Evolutionary conservation across 2,888 invertebrate genomes (phyloP).

Genomic region (Dryomyza anilis): DNA sequence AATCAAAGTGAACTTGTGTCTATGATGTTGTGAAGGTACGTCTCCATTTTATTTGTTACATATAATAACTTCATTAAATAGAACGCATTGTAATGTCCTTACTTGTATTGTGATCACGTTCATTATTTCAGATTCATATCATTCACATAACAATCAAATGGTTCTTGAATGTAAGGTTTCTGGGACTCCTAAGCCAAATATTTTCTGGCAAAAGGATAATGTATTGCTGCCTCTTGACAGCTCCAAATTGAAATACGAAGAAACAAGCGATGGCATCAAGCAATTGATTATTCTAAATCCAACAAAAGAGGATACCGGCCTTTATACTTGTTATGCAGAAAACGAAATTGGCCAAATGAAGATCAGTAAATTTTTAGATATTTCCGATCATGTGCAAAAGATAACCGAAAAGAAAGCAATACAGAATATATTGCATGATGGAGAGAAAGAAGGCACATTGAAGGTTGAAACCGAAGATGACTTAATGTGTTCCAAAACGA

Average conservation of each 20-base stretch:
- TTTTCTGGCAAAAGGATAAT: slow-evolving; percentile 72
- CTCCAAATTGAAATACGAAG: slow-evolving; percentile 67
- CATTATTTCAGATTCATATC: slow-evolving; percentile 68
- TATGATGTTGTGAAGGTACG: slow-evolving; percentile 32
- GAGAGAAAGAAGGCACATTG: slow-evolving; percentile 53
- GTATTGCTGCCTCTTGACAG: slow-evolving; percentile 66
- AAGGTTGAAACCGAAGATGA: slow-evolving; percentile 52
- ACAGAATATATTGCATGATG: slow-evolving; percentile 37
- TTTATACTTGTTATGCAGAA: slow-evolving; percentile 78
- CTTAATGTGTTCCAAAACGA: slow-evolving; percentile 38
- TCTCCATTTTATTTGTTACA: slow-evolving; percentile 19
- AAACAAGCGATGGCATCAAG: slow-evolving; percentile 72
- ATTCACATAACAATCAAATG: slow-evolving; percentile 72
- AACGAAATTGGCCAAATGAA: slow-evolving; percentile 67
- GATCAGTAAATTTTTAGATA: slow-evolving; percentile 56
- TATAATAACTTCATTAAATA: neutral
- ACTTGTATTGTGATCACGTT: slow-evolving; percentile 10
- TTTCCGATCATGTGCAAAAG: slow-evolving; percentile 50
- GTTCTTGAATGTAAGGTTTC: slow-evolving; percentile 78
- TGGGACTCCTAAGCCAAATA: slow-evolving; percentile 73
- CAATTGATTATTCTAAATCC: slow-evolving; percentile 71
- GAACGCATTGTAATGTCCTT: slow-evolving; percentile 14
- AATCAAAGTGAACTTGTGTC: too few species aligned
- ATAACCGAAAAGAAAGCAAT: slow-evolving; percentile 39
- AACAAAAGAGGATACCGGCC: slow-evolving; percentile 70